Evolutionary conservation across 2,888 invertebrate genomes (phyloP), one percentile per base, ranked within the genome.

Genomic region (Quadroppia sp.): DNA sequence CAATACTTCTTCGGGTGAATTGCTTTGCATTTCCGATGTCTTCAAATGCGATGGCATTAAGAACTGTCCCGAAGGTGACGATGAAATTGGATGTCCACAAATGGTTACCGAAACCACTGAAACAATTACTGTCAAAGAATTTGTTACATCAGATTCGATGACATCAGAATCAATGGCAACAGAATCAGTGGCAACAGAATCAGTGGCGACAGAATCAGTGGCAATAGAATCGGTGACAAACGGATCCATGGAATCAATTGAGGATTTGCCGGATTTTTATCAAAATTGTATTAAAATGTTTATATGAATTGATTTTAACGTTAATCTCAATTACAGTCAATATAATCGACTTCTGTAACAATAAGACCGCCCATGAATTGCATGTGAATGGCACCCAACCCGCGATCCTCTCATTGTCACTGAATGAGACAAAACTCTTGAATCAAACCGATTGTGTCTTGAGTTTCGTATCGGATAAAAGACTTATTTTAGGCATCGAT

Each of bases 401-500:
- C 6, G 59, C 59, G 1, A 59, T 59, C 7, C 59, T 59, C 4
- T 13, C 13, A 30, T 30, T 59, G 17, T 30, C 59, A 1, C 17
- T 30, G 1, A 59, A 59, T 1, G 59, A 59, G 6, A 11, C 59
- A 59, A 30, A 30, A 50, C 2, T 3, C 1, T 30, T n/a, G 32
- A 59, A 59, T n/a, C 30, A 30, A 59, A 59, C 59, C 23, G 20
- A 50, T 59, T 59, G 59, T 59, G 28, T 30, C 7, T 1, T 59
- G 4, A 28, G 17, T 2, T 30, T 59, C 30, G 4, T 15, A 25
- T 30, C 3, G 7, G 6, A 6, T 13, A 20, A 32, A 30, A 6
- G 23, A 30, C 30, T 59, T 11, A 2, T 30, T 1, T 9, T 59
- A 59, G 59, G 59, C 28, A 30, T 59, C 13, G 59, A 59, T 30